These are phyloP conservation scores for Drosophila tropicalis DNA, from an alignment of 1,140 invertebrate genomes.

Conservation along the genomic window DNA sequence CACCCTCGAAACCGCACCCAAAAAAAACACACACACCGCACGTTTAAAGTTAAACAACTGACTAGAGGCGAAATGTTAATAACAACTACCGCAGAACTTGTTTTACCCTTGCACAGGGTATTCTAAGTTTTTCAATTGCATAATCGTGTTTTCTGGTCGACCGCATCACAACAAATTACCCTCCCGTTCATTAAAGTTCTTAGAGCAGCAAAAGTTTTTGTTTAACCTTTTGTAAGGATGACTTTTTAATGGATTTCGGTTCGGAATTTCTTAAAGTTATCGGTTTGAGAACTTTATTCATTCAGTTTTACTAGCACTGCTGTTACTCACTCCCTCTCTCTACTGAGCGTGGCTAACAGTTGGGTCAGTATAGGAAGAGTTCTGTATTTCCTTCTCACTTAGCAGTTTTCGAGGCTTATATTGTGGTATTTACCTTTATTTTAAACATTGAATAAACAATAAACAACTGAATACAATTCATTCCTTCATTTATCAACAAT, in stretches of 20 bases:
- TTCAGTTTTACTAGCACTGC: too few relatives aligned
- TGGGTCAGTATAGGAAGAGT: too few relatives aligned
- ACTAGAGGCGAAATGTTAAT: background rate
- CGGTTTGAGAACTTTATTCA: background rate
- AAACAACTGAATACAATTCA: slow-evolving; percentile 13
- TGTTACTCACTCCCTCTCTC: too few relatives aligned
- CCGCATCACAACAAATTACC: background rate
- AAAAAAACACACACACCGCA: slow-evolving; percentile 24
- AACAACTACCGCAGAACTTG: too few relatives aligned
- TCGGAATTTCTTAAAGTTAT: too few relatives aligned
- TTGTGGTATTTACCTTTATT: slow-evolving; percentile 29
- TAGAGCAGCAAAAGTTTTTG: background rate
- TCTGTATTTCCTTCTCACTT: too few relatives aligned
- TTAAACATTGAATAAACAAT: slow-evolving; percentile 10
- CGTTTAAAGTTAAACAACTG: slow-evolving; percentile 33
- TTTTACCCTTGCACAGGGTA: too few relatives aligned
- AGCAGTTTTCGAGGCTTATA: background rate
- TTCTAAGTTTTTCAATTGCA: too few relatives aligned
- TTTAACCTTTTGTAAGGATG: background rate
- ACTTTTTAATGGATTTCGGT: background rate
- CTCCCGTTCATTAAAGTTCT: background rate
- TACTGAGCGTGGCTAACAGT: too few relatives aligned
- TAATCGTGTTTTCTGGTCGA: background rate
- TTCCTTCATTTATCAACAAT: slow-evolving; percentile 62
- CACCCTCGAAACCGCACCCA: slow-evolving; percentile 40